Evolutionary conservation across 2,888 invertebrate genomes (phyloP), one percentile per base, ranked within the genome.

Genomic region (Papilio gigon): DNA sequence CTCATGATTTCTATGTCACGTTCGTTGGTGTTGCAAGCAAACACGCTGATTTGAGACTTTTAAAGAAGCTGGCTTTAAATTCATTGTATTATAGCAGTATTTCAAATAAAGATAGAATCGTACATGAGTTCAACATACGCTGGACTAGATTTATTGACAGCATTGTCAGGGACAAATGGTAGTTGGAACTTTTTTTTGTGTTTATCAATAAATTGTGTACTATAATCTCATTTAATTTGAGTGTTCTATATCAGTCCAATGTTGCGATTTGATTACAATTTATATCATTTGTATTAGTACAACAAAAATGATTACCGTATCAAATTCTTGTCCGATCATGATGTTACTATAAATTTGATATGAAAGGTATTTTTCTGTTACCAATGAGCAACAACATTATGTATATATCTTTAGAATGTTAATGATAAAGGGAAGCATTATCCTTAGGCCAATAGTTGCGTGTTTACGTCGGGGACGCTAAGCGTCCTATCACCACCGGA

Each of bases 11-110:
- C 80, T 97, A 96, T 79, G 93, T 95, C n/a, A 93, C 95, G 0
- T 97, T 97, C 76, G 88, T 97, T 79, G 96, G 95, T 0, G 94
- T 97, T 58, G 95, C 96, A 11, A 95, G 95, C 42, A 88, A 93
- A 22, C 93, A 93, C 67, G 93, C 95, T 0, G 97, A 96, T 77
- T 81, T 97, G 63, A 93, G 93, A 67, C 86, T 95, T 12, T 84
- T 97, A 25, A 97, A 97, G 80, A 94, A 95, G 75, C 83, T 97
- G 47, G 96, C 96, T 0, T 78, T 95, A 9, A 96, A 97, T 81
- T 97, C 97, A 0, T 87, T 97, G 17, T 85, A 89, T 30, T 95
- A 94, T 77, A 96, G 96, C 76, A 92, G 94, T 0, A 85, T 95
- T 83, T 79, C 82, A 0, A 77, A 88, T 71, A 88, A 86, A 74